Evolutionary conservation across 2,888 invertebrate species (phyloP), one percentile per base, ranked within the genome.

Genomic region (Machimus rusticus): DNA sequence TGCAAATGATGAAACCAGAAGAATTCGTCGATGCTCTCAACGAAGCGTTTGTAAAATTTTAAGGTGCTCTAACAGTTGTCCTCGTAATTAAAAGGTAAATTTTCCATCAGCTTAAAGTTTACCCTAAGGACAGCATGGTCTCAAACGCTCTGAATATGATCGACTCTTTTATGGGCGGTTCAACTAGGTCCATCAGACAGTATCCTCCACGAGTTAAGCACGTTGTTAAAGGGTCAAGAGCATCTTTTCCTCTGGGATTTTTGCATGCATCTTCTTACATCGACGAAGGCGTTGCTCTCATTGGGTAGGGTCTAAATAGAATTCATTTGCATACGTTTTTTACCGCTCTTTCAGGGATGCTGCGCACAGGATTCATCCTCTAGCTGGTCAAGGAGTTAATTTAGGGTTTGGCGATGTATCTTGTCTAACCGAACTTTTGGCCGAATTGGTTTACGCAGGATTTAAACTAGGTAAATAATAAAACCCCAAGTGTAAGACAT

Each of bases 381-480:
- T 99, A 89, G 99, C 99, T 55, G 99, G 99, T 0, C 99, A 99
- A 93, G 99, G 99, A 8, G 98, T 99, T 0, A 99, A 99, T 93
- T 94, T 99, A 76, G 99, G 99, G 1, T 98, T 99, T 92, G 98
- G 98, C 8, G 99, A 99, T 93, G 96, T 98, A 0, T 93, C 94
- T 43, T 94, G 95, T 89, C 93, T 99, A n/a, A 94, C 95, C 0
- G 93, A 95, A 79, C 91, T 95, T 16, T 93, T 99, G 19, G 94
- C 95, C 0, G 94, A 96, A 31, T 95, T 96, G 0, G 93, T 95
- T 0, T 95, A 95, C 90, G 93, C 94, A 87, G 99, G 99, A 2
- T 94, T 95, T 86, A 94, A 95, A 90, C 93, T 98, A 82, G 95
- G 96, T 96, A 93, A 8, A 19, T 55, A 28, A 37, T 37, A 19